Base-by-base conservation (phyloP, 2,113 vertebrate species). In the Thinocorus orbignyianus region DNA sequence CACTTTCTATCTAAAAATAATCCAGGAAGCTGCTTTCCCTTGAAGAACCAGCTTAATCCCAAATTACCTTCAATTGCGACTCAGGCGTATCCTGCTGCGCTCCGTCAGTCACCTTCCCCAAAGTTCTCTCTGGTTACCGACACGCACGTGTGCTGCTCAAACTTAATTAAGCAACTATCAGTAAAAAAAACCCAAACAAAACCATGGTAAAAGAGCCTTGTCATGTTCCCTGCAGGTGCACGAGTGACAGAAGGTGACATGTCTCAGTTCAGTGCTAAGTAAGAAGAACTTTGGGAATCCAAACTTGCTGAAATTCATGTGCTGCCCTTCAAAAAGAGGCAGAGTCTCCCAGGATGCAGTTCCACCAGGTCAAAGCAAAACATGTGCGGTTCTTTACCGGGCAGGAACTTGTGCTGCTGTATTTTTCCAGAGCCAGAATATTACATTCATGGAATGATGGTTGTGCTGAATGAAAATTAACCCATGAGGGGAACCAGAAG, bases 291-390 rank as follows among this genome's bases (percentile, higher is more conserved):
- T 15, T 51, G 57, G 51, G 71, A 71, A 58, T 26, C 44, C 28
- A 30, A 13, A 20, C 20, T 69, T 39, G 22, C 46, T 39, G 16
- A 68, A 16, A 20, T 24, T 35, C 79, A 68, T 5, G 17, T 35
- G 72, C 52, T 92, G 86, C 3, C 2, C 57, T 80, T 83, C 44
- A 26, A 71, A 80, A 61, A 26, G 62, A 35, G 1, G 4, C 2
- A 2, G 7, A 37, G 51, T 60, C 19, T 33, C 37, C 20, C 9
- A 37, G 18, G 4, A 30, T 4, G 0, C 17, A 4, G 1, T 19
- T 44, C 74, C 52, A 28, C 7, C 14, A 68, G n/a, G 41, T 22
- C 0, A 0, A 46, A 28, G 55, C 65, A 37, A 77, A 62, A 52
- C 22, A 41, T 1, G 7, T 35, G 26, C 13, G 22, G 51, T 33